Evolutionary conservation across 2,888 invertebrate genomes (phyloP).

Genomic region (Cheilosia vulpina): DNA sequence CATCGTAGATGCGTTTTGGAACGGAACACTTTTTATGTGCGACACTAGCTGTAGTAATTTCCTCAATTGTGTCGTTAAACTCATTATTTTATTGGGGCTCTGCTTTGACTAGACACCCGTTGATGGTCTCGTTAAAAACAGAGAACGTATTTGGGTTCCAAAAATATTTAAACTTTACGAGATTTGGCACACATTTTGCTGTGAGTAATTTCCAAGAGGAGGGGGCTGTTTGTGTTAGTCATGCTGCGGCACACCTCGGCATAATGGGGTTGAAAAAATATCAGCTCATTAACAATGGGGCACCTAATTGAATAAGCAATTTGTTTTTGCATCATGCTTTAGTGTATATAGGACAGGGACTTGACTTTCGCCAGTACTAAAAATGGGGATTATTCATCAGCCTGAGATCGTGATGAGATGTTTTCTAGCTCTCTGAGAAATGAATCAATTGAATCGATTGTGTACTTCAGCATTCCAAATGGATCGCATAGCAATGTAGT

Average conservation of each 20-base stretch:
- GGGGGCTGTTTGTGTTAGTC: constrained; percentile 20
- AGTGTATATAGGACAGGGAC: neutral
- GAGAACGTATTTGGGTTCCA: constrained; percentile 34
- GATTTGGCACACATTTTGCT: neutral
- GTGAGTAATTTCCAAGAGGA: neutral
- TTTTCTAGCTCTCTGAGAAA: too few relatives aligned
- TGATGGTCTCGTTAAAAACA: constrained; percentile 19
- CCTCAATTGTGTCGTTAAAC: constrained; percentile 54
- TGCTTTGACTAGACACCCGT: constrained; percentile 5
- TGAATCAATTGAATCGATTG: too few relatives aligned
- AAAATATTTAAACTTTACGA: constrained; percentile 29
- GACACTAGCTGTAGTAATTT: constrained; percentile 18
- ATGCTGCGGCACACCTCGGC: constrained; percentile 45
- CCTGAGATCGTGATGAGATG: neutral
- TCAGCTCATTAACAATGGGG: constrained; percentile 4
- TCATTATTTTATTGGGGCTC: constrained; percentile 4
- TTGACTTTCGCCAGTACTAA: neutral
- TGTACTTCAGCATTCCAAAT: too few relatives aligned
- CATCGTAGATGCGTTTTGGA: constrained; percentile 17
- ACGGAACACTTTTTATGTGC: neutral
- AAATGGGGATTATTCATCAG: constrained; percentile 6
- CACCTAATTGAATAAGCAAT: constrained; percentile 31
- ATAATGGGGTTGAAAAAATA: constrained; percentile 42
- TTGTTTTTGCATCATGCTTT: neutral
- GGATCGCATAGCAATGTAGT: too few relatives aligned